These are phyloP conservation scores for Cheilosia impressa DNA, from an alignment of 2,888 invertebrate species.

Conservation along the genomic window DNA sequence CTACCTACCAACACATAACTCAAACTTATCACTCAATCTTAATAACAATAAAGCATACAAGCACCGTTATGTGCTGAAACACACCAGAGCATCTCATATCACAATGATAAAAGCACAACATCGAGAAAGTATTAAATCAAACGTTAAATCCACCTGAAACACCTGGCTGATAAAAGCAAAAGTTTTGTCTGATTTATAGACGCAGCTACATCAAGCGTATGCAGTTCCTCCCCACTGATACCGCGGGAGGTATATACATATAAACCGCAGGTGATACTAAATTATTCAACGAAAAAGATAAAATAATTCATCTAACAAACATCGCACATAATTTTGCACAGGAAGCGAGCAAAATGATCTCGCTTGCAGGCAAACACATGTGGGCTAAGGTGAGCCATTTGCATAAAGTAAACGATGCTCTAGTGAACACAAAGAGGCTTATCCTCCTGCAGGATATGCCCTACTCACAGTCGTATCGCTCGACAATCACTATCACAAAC, in stretches of 20 bases:
- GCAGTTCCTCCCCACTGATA: conserved; percentile 15
- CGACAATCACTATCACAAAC: conserved; percentile 26
- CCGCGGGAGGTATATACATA: neutral
- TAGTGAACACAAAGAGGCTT: neutral
- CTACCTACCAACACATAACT: neutral
- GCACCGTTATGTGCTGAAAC: neutral
- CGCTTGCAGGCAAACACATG: neutral
- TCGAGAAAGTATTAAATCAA: neutral
- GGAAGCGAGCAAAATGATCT: neutral
- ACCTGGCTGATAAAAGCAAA: conserved; percentile 3
- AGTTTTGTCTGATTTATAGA: conserved; percentile 40
- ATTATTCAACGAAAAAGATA: conserved; percentile 54
- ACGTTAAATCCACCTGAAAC: neutral
- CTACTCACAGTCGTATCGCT: conserved; percentile 10
- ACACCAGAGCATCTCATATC: neutral
- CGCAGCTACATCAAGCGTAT: conserved; percentile 28
- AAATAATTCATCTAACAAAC: conserved; percentile 49
- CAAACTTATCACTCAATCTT: conserved; percentile 4
- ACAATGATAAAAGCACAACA: neutral
- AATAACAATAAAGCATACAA: neutral
- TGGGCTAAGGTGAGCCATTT: conserved; percentile 16
- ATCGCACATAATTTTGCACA: conserved; percentile 8
- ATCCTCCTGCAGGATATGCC: neutral
- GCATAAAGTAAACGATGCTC: conserved; percentile 52
- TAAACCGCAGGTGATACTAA: conserved; percentile 65